phyloP scores from a whole-genome alignment of 2,888 invertebrate species.

The Odontocolon sp. region DNA sequence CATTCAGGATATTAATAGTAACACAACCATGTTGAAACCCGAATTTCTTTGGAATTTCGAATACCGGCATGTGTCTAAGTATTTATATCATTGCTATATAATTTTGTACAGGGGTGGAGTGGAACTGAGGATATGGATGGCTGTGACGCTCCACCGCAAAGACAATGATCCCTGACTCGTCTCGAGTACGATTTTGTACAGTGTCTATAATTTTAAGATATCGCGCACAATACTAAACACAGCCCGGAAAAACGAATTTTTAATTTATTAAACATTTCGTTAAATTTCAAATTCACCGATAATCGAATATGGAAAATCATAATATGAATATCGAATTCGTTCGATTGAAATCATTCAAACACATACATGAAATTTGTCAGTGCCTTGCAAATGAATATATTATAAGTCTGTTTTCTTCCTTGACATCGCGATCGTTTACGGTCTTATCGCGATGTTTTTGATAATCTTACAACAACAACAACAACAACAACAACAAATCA shows the following conservation, averaged over 20 bases:
- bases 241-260: neutral
- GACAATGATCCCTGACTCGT: slow-evolving; percentile 53
- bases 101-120: slow-evolving; percentile 86
- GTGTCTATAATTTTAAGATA: slow-evolving; percentile 34
- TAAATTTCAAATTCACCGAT: neutral
- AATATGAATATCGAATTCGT: neutral
- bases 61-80: neutral
- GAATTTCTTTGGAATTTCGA: neutral
- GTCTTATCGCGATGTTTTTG: slow-evolving; percentile 36
- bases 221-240: neutral
- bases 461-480: slow-evolving; percentile 13
- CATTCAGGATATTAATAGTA: neutral
- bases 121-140: slow-evolving; percentile 92
- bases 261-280: neutral
- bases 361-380: slow-evolving; percentile 45
- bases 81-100: neutral
- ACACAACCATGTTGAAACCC: too few species aligned
- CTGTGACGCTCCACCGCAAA: slow-evolving; percentile 82
- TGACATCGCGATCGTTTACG: neutral
- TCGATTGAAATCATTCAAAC: neutral
- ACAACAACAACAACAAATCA: neutral
- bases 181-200: slow-evolving; percentile 39
- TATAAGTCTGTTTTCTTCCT: slow-evolving; percentile 9
- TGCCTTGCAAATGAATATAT: slow-evolving; percentile 45
- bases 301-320: neutral